Evolutionary conservation across 2,888 invertebrate genomes (phyloP).

Genomic region (Parnassius glacialis): DNA sequence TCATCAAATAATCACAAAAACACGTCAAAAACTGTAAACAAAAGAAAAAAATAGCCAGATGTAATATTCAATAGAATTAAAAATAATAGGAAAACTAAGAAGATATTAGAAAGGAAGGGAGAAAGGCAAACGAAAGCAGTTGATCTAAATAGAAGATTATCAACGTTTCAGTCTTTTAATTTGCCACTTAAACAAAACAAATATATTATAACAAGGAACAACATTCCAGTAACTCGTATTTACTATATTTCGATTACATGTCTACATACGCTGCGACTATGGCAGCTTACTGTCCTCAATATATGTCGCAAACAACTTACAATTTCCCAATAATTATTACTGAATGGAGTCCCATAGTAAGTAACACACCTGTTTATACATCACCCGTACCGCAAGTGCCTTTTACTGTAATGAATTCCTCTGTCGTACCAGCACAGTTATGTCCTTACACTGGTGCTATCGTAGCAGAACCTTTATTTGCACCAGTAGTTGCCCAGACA

Average conservation of each 20-base stretch:
- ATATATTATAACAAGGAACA: not conserved
- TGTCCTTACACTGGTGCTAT: slow-evolving; percentile 32
- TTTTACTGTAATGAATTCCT: slow-evolving; percentile 31
- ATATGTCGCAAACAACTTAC: slow-evolving; percentile 28
- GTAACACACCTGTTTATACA: slow-evolving; percentile 30
- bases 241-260: not conserved
- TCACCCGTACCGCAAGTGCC: slow-evolving; percentile 32
- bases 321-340: slow-evolving; percentile 31
- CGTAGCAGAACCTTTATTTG: slow-evolving; percentile 25
- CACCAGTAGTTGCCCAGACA: slow-evolving; percentile 26
- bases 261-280: slow-evolving; percentile 20
- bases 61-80: not conserved
- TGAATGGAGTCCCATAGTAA: slow-evolving; percentile 36
- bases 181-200: not conserved
- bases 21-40: not conserved
- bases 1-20: not conserved
- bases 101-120: not conserved
- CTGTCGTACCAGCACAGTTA: slow-evolving; percentile 33
- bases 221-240: not conserved
- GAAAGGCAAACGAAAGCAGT: not conserved
- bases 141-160: not conserved
- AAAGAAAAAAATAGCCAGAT: not conserved
- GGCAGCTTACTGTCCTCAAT: slow-evolving; percentile 34
- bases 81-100: slow-evolving; percentile 1
- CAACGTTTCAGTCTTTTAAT: not conserved